Evolutionary conservation across 2,797 vertebrate genomes (phyloP), one percentile per base, ranked within the genome.

Genomic region (Epinephelus malabaricus): DNA sequence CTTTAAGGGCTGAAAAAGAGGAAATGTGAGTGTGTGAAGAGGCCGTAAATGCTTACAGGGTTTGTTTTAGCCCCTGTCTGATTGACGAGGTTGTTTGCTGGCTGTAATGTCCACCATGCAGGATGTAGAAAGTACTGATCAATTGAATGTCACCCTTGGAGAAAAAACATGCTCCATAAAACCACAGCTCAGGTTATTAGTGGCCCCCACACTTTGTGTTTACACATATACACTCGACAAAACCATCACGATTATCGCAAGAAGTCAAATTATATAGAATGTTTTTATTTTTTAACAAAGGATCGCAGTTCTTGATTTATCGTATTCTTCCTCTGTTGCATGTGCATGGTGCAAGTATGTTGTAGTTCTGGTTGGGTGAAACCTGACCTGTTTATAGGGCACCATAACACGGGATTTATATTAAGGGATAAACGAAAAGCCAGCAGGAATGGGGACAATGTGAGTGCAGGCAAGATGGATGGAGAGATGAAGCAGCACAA

Each of bases 21-120:
- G 67, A 67, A 79, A 68, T 27, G 72, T 21, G 53, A 49, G 61
- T 55, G 76, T 67, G 46, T 49, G 71, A 79, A 76, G 69, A 82
- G 73, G 34, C 65, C 12, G 17, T 76, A 74, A 87, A 85, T 78
- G 86, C 89, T 91, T 84, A 79, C 73, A 59, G 76, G 81, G 86
- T 88, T 87, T 84, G 73, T 84, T 91, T 90, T 79, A 88, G 85
- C 76, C 25, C 5, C 56, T 21, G 15, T 73, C 78, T 92, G 93
- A 94, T 94, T 90, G 90, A 93, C 79, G 85, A 79, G 70, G 82
- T 64, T 91, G 85, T 90, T 89, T 79, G 75, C 73, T 74, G 84
- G 72, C 73, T 76, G 69, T 81, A 74, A 85, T 38, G 73, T 85
- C 58, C 82, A 69, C 80, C 79, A 78, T 59, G 65, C 23, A 56